Base-by-base conservation (phyloP, 2,888 invertebrate genomes). In the Neoascia interrupta region DNA sequence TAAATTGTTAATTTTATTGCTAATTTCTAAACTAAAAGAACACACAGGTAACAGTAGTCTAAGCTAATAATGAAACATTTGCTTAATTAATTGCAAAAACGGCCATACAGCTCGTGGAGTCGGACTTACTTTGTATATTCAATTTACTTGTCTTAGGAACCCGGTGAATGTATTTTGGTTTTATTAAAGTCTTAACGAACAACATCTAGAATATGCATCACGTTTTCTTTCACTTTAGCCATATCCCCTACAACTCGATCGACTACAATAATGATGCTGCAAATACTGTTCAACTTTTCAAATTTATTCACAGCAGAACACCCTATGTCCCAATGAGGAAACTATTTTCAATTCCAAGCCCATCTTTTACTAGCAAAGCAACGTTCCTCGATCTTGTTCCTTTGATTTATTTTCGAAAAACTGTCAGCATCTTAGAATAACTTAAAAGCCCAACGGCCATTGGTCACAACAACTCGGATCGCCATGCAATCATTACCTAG, bases 371-470 rank as follows among this genome's bases (percentile, higher is more conserved):
- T 31, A 26, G 45, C 18, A 51, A 47, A 61, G 54, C 58, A 34
- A 47, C 39, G 54, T 72, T 66, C 73, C 61, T 66, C 66, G 60
- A 79, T 72, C 72, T 72, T 66, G 60, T 72, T n/a, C 60, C 53
- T 47, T 61, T 79, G 76, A 79, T 79, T 79, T 79, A 72, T 79
- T 72, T 76, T 79, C 66, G 76, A 72, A 61, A 73, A 68, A 68
- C 73, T 73, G 73, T 79, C 79, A 72, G 66, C 66, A 45, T 31
- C 49, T 68, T 56, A 61, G 73, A 73, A 72, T 79, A 73, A 73
- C 66, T 68, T 79, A 51, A 79, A 73, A 61, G 68, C 49, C 73
- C 79, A 66, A 49, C 54, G 64, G 66, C 60, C 64, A 53, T 60
- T 5, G 76, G 63, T 56, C 61, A 51, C 56, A 70, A 47, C 58